Percentiles rank a stretch among this genome's conserved stretches.
Conservation (phyloP, 2,113 vertebrate species). For the Phasianus colchicus region DNA sequence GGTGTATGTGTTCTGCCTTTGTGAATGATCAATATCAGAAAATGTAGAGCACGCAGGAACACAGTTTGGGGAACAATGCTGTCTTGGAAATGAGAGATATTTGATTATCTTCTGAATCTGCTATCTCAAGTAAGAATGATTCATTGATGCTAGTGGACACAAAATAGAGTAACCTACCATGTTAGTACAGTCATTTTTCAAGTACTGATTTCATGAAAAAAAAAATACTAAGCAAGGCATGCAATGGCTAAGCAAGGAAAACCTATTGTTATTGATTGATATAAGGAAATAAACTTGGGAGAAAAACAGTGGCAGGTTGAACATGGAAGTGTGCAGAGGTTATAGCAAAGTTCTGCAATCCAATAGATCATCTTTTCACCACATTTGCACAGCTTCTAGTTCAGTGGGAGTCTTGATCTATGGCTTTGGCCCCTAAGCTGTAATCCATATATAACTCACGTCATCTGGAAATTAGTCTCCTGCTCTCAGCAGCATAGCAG, state of each 20-base stretch:
- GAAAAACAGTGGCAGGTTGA: not conserved
- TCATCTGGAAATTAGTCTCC: constrained; percentile 32
- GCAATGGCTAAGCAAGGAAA: not conserved
- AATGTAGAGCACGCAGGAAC: not conserved
- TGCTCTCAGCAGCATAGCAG: not conserved
- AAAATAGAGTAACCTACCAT: not conserved
- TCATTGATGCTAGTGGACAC: not conserved
- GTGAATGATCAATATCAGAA: not conserved
- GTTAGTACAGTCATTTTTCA: constrained; percentile 10
- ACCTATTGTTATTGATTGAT: not conserved
- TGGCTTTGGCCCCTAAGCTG: not conserved
- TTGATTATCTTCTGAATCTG: not conserved
- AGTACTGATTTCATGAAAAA: not conserved
- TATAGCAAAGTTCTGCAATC: not conserved
- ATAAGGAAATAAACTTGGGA: not conserved
- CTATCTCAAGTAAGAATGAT: not conserved
- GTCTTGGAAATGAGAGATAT: not conserved
- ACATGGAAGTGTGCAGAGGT: not conserved
- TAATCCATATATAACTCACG: constrained; percentile 2
- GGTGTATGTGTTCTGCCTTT: not conserved
- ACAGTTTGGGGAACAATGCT: not conserved
- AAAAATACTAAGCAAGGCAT: not conserved
- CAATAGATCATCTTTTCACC: not conserved
- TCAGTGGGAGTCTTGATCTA: not conserved
- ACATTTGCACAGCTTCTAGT: not conserved